Conservation (phyloP, 2,888 invertebrate species). For the Aleiodes testaceus region DNA sequence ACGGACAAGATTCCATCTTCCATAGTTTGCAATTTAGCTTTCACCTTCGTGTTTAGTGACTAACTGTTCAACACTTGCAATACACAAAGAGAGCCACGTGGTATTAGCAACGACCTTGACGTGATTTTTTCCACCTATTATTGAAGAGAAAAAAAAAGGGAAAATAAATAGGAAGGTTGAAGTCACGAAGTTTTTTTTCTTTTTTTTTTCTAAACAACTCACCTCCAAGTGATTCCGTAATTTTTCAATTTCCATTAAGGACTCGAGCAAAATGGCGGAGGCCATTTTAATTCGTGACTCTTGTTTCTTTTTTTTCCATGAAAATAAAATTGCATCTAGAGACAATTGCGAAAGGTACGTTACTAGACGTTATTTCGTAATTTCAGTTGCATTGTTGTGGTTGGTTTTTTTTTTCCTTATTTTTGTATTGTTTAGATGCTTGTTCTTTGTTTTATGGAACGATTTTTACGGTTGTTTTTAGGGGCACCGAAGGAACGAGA, state of each 20-base stretch:
- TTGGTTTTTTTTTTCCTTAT: not conserved
- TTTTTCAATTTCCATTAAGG: too few relatives aligned
- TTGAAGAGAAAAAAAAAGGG: too few relatives aligned
- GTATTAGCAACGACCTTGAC: too few relatives aligned
- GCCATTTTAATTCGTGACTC: not conserved
- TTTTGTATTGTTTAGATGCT: not conserved
- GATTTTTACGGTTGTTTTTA: not conserved
- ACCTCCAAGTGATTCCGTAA: not conserved
- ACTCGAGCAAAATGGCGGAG: too few relatives aligned
- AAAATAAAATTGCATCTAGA: slow-evolving; percentile 1
- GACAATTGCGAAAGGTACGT: slow-evolving; percentile 1
- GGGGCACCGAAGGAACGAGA: too few relatives aligned
- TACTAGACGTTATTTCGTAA: slow-evolving; percentile 22
- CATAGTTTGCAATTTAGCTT: slow-evolving; percentile 10
- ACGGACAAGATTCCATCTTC: slow-evolving; percentile 25
- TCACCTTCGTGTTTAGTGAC: slow-evolving; percentile 1
- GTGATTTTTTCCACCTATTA: too few relatives aligned
- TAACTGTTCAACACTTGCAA: not conserved
- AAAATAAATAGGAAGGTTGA: not conserved
- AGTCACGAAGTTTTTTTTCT: not conserved
- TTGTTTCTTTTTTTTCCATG: not conserved
- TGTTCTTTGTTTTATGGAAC: slow-evolving; percentile 7
- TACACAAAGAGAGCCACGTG: too few relatives aligned
- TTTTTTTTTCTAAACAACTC: not conserved
- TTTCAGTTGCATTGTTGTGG: slow-evolving; percentile 21